These are phyloP conservation scores for Cryptosula pallasiana DNA, from an alignment of 2,888 invertebrate genomes.

Conservation along the genomic window DNA sequence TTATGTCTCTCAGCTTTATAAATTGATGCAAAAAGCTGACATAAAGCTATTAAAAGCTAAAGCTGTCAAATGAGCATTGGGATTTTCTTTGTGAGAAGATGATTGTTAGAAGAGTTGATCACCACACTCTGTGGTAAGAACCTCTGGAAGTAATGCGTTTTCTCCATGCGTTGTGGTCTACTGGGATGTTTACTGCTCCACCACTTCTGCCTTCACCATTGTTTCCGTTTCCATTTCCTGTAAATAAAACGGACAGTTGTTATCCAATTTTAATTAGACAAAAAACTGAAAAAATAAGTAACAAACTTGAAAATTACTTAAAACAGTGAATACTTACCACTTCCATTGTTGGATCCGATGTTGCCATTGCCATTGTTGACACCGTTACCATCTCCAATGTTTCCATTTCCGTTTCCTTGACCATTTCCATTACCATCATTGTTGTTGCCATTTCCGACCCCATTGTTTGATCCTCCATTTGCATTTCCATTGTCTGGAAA, in stretches of 20 bases:
- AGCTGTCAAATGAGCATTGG: too few relatives aligned
- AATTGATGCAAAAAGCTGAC: too few relatives aligned
- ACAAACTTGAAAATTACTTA: too few relatives aligned
- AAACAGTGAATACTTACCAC: background rate
- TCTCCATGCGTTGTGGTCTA: slow-evolving; percentile 2
- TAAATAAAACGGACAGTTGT: background rate
- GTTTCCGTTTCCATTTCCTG: slow-evolving; percentile 17
- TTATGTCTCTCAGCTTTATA: too few relatives aligned
- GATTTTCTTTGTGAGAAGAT: too few relatives aligned
- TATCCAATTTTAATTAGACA: too few relatives aligned
- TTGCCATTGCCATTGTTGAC: slow-evolving; percentile 19
- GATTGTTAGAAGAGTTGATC: too few relatives aligned
- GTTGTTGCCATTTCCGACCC: slow-evolving; percentile 14
- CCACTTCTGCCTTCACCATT: background rate
- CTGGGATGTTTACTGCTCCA: background rate
- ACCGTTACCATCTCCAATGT: slow-evolving; percentile 10
- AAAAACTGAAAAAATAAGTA: too few relatives aligned
- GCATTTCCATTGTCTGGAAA: slow-evolving; percentile 17
- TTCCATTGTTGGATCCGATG: slow-evolving; percentile 7
- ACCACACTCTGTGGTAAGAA: background rate
- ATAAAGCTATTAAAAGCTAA: too few relatives aligned
- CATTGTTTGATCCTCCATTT: slow-evolving; percentile 6
- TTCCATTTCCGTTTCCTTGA: slow-evolving; percentile 16
- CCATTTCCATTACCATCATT: slow-evolving; percentile 2
- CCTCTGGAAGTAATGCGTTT: background rate